These are phyloP conservation scores for Pangasius larnaudii DNA, from an alignment of 2,797 vertebrate species.

Conservation along the genomic window DNA sequence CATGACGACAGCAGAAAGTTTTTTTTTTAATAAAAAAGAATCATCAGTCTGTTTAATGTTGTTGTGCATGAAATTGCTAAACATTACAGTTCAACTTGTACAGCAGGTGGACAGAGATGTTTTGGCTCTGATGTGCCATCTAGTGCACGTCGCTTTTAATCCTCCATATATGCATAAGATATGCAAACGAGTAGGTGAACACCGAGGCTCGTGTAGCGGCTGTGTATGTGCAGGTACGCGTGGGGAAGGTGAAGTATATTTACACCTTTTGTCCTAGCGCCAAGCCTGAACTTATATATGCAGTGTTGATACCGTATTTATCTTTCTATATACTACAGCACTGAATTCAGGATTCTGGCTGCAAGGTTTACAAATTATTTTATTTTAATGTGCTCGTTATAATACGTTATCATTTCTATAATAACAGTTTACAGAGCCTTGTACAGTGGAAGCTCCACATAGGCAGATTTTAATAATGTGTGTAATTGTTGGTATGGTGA, in stretches of 20 bases:
- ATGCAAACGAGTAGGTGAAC: neutral
- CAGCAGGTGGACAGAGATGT: neutral
- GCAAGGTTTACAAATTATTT: neutral
- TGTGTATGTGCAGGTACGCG: neutral
- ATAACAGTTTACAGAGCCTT: no score
- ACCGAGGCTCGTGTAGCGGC: neutral
- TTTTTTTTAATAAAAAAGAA: neutral
- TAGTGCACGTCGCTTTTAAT: neutral
- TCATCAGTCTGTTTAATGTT: neutral
- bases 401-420: neutral
- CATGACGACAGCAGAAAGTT: no score
- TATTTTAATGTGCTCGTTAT: neutral
- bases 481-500: neutral
- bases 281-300: neutral
- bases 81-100: neutral
- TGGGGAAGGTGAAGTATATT: neutral
- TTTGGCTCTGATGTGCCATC: neutral
- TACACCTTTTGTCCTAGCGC: neutral
- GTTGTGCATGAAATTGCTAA: neutral
- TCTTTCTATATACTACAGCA: neutral
- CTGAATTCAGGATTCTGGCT: neutral
- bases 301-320: neutral
- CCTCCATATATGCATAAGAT: neutral
- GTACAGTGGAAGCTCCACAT: neutral
- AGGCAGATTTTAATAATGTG: neutral